Percentiles rank a stretch among this genome's conserved stretches.
Evolutionary conservation across 2,797 vertebrate species (phyloP).

Genomic region (Notolepis coatsorum): DNA sequence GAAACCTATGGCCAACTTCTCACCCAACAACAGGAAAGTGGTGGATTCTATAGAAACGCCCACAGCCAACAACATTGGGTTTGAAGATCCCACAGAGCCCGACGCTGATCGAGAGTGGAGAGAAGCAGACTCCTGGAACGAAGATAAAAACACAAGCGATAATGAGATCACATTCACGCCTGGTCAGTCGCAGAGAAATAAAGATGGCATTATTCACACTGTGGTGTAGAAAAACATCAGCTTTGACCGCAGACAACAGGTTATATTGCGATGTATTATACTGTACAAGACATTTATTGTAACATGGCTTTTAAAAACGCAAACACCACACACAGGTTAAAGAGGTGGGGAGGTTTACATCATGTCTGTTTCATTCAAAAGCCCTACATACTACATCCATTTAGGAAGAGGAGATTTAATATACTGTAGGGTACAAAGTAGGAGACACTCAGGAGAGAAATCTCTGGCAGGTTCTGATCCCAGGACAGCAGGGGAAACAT

Average conservation of each 20-base stretch:
- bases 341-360: too few species aligned
- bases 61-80: not conserved
- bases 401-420: too few species aligned
- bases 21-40: not conserved
- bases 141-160: not conserved
- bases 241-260: not conserved
- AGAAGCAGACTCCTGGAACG: not conserved
- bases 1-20: not conserved
- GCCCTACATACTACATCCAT: too few species aligned
- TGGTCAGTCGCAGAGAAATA: not conserved
- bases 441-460: too few species aligned
- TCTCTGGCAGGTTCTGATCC: too few species aligned
- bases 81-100: not conserved
- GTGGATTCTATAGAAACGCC: not conserved
- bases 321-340: too few species aligned
- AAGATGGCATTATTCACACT: conserved; percentile 16
- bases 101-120: not conserved
- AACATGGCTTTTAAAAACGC: too few species aligned
- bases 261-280: not conserved
- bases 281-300: not conserved
- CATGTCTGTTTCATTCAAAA: too few species aligned
- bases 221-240: not conserved
- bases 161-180: not conserved
- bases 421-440: too few species aligned
- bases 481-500: too few species aligned